phyloP scores from a whole-genome alignment of 1,140 invertebrate species.

The Centruroides vittatus region DNA sequence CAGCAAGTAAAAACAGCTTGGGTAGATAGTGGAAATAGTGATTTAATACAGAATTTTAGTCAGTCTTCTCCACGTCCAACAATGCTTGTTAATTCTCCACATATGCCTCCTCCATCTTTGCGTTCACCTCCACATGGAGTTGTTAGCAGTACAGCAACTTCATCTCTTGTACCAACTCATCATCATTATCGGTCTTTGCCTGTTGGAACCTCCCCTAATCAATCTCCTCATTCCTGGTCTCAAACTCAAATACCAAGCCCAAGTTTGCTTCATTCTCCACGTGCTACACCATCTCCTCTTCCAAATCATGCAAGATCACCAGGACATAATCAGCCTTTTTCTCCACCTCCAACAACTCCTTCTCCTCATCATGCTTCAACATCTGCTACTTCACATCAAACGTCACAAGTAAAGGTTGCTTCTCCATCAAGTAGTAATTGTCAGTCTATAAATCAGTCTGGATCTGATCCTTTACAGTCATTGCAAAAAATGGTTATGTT shows the following conservation, averaged over 20 bases:
- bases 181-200: constrained; percentile 15
- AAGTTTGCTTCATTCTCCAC: constrained; percentile 17
- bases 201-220: constrained; percentile 6
- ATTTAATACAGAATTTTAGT: constrained; percentile 10
- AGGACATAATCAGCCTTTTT: neutral
- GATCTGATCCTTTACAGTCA: constrained; percentile 21
- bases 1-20: constrained; percentile 12
- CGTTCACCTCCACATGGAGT: constrained; percentile 3
- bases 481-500: constrained; percentile 23
- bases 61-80: constrained; percentile 11
- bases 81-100: neutral
- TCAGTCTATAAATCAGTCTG: neutral
- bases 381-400: constrained; percentile 2
- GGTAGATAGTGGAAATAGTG: neutral
- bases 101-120: constrained; percentile 3
- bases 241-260: constrained; percentile 19
- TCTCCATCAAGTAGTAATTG: neutral
- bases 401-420: neutral
- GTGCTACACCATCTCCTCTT: constrained; percentile 19
- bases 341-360: constrained; percentile 15
- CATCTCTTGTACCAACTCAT: constrained; percentile 1
- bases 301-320: neutral
- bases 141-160: neutral
- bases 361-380: constrained; percentile 15
- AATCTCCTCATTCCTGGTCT: constrained; percentile 15